Conservation (phyloP, 2,113 vertebrate genomes). For the Pelmatolapia mariae region DNA sequence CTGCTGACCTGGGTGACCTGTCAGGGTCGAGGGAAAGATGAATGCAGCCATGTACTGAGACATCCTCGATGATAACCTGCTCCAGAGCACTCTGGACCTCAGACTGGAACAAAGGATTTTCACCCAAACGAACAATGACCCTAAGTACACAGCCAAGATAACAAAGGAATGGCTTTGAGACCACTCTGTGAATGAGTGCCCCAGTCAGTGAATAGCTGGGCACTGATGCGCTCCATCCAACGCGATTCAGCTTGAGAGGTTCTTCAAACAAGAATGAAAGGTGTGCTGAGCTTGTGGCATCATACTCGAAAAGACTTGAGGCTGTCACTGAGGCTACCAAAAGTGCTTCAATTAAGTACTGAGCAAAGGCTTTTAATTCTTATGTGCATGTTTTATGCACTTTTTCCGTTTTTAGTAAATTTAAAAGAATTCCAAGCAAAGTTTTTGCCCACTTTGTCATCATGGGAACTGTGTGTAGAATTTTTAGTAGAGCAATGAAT, state of each 20-base stretch:
- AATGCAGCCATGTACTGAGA: background rate
- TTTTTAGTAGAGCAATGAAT: background rate
- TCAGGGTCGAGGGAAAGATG: background rate
- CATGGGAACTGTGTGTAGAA: background rate
- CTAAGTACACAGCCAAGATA: background rate
- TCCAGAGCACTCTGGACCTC: rapidly evolving
- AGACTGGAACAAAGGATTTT: background rate
- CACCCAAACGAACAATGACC: background rate
- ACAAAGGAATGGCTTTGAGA: background rate
- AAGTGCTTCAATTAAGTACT: background rate
- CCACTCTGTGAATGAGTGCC: background rate
- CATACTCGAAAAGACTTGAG: background rate
- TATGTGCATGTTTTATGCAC: background rate
- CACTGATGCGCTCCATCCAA: background rate
- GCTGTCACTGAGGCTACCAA: background rate
- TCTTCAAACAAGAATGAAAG: background rate
- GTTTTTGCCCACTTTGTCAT: rapidly evolving
- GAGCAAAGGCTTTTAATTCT: background rate
- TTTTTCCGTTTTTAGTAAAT: rapidly evolving
- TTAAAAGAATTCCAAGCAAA: background rate
- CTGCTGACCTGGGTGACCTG: background rate
- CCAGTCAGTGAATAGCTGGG: background rate
- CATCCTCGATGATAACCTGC: background rate
- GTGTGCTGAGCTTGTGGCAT: background rate
- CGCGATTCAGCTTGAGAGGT: background rate